Evolutionary conservation across 2,888 invertebrate species (phyloP), one percentile per base, ranked within the genome.

Genomic region (Sycophila texana): DNA sequence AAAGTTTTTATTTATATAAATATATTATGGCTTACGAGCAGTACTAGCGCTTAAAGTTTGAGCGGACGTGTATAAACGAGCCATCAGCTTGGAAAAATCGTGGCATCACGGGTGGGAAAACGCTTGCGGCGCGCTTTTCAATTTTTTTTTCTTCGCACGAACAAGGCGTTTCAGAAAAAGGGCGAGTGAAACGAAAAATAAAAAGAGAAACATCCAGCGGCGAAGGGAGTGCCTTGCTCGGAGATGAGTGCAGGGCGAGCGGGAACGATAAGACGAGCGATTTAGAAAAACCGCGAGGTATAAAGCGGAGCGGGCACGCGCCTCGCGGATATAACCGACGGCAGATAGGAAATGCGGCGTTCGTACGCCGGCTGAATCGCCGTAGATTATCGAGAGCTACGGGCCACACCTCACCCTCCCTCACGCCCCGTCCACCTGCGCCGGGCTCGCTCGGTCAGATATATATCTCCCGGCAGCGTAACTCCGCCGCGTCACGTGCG

Each of bases 351-450:
- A 77, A 70, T 72, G 70, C 71, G 39, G 47, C 71, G 77, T 71
- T 26, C 71, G 66, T 71, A 72, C 72, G 77, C 72, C 72, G 66
- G 60, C 49, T 73, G 73, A 78, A 78, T 78, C 77, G 73, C 57
- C 68, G 78, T 70, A 78, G 74, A 78, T 78, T 78, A 78, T 74
- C 78, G 74, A 66, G 67, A 74, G 66, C 63, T 55, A 60, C 57
- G 76, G n/a, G 57, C 22, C 63, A 60, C 71, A 63, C 70, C 65
- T 70, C 70, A 61, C 26, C 7, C 53, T 14, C 55, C 1, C 55
- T 10, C 51, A 26, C 49, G 0, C 49, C 49, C 22, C 26, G 26
- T 26, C 22, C 7, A 30, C 18, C 55, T 18, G 26, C 30, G 4
- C 4, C 58, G 30, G 30, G n/a, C 12, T 39, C 18, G 18, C n/a